phyloP scores from a whole-genome alignment of 1,140 invertebrate genomes.

The Conus betulinus region DNA sequence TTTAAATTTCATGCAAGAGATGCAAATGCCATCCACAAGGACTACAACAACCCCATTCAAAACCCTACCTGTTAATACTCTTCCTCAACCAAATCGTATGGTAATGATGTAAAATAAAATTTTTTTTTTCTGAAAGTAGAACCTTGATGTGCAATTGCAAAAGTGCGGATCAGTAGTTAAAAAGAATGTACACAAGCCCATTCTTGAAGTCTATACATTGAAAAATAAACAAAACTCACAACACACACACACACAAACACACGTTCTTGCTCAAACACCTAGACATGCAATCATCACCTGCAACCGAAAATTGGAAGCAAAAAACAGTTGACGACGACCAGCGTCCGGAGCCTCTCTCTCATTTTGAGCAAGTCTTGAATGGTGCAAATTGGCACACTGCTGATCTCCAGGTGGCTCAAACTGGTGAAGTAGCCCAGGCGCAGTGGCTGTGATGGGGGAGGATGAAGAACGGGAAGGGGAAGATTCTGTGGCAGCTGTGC shows the following conservation, averaged over 20 bases:
- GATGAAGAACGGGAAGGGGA: not conserved
- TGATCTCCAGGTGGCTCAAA: constrained; percentile 17
- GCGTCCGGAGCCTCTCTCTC: constrained; percentile 3
- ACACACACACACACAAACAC: not conserved
- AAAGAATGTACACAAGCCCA: no score
- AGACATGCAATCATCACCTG: not conserved
- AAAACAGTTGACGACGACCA: constrained; percentile 22
- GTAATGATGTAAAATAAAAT: no score
- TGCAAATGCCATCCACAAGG: no score
- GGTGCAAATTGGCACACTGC: not conserved
- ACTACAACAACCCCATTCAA: no score
- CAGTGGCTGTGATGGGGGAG: not conserved
- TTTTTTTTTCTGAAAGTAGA: no score
- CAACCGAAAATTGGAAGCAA: not conserved
- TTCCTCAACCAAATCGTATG: no score
- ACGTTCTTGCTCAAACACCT: not conserved
- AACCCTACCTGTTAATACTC: no score
- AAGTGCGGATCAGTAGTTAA: no score
- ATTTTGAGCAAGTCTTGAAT: constrained; percentile 30
- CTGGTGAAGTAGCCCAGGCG: constrained; percentile 28
- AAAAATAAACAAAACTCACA: not conserved
- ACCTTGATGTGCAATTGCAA: no score
- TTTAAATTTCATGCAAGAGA: no score
- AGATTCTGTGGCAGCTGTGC: not conserved
- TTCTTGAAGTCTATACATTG: no score